Evolutionary conservation across 2,888 invertebrate species (phyloP).

Genomic region (Watsonalla binaria): DNA sequence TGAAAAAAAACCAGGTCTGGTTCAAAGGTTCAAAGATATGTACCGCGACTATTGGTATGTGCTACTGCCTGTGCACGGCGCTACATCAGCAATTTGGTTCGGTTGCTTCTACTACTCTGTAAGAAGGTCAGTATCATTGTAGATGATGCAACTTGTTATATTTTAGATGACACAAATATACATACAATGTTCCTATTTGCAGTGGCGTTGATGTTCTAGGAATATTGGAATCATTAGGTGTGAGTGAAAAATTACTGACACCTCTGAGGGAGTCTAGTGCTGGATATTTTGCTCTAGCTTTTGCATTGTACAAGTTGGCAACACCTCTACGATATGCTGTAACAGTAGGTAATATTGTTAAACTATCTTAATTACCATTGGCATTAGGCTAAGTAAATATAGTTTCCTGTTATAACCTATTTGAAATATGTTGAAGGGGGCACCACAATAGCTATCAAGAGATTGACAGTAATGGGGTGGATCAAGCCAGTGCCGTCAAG

Average conservation of each 20-base stretch:
- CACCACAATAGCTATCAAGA: conserved; percentile 91
- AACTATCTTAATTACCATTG: not conserved
- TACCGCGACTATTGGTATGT: conserved; percentile 98
- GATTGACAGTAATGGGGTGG: conserved; percentile 87
- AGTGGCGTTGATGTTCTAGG: conserved; percentile 95
- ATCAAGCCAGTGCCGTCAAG: conserved; percentile 89
- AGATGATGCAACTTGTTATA: conserved; percentile 4
- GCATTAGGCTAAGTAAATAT: no score
- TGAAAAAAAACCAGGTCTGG: conserved; percentile 79
- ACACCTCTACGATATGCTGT: conserved; percentile 95
- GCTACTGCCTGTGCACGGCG: conserved; percentile 93
- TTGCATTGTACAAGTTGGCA: conserved; percentile 95
- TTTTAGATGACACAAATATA: not conserved
- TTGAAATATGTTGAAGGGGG: conserved; percentile 79
- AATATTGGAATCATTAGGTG: conserved; percentile 85
- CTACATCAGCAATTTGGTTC: conserved; percentile 93
- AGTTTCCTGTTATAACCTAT: not conserved
- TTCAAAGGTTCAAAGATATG: conserved; percentile 92
- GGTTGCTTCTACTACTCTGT: conserved; percentile 92
- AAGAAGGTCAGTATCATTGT: conserved; percentile 81
- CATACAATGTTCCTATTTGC: conserved; percentile 42
- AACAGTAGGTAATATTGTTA: conserved; percentile 85
- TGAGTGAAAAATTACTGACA: conserved; percentile 87
- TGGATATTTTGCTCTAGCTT: conserved; percentile 93
- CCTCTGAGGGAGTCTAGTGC: conserved; percentile 88